Percentiles rank a stretch among this genome's conserved stretches.
Conservation (phyloP, 2,797 vertebrate genomes). For the Miopithecus talapoin region DNA sequence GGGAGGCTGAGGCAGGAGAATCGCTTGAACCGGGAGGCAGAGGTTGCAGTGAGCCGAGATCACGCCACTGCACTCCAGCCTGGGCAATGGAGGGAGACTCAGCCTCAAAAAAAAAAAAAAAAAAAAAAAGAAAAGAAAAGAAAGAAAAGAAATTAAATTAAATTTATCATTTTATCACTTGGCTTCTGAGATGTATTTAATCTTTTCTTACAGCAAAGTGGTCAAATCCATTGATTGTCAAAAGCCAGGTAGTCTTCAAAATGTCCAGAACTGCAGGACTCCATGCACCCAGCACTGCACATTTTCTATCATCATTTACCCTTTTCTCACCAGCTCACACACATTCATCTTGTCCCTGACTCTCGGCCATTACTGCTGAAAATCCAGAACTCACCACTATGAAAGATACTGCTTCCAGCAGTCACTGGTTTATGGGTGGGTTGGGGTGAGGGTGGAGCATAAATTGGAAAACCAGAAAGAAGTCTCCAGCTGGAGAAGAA, state of each 20-base stretch:
- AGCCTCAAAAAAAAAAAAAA: no score
- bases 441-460: neutral
- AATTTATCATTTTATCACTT: neutral
- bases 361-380: neutral
- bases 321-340: neutral
- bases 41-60: neutral
- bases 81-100: neutral
- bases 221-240: neutral
- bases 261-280: neutral
- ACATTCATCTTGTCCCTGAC: neutral
- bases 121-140: no score
- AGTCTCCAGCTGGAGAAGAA: neutral
- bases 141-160: neutral
- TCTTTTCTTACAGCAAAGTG: neutral
- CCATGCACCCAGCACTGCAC: no score
- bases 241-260: conserved; percentile 31
- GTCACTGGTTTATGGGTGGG: neutral
- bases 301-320: neutral
- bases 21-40: neutral
- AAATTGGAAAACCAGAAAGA: conserved; percentile 7
- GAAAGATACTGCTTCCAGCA: neutral
- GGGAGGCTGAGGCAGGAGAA: neutral
- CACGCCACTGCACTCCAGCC: neutral
- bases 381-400: neutral
- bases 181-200: neutral